Evolutionary conservation across 2,888 invertebrate genomes (phyloP).

Genomic region (Polymixis flavicincta): DNA sequence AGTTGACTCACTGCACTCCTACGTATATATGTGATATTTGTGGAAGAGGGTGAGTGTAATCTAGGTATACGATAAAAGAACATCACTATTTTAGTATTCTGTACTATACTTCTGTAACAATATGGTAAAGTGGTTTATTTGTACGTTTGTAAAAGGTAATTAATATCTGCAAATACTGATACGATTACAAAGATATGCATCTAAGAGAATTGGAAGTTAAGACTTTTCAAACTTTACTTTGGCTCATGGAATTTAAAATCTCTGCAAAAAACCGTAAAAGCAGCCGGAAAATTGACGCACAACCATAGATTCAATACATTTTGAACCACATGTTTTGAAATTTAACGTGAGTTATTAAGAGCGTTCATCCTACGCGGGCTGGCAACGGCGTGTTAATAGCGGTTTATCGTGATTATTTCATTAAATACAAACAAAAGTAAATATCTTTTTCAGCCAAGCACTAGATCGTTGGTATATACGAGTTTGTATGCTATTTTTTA

Average conservation of each 20-base stretch:
- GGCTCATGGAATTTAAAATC: neutral
- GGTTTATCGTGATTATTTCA: no score
- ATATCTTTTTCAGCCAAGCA: no score
- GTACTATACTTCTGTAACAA: neutral
- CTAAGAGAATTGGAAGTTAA: neutral
- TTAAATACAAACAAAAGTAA: no score
- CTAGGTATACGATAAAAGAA: neutral
- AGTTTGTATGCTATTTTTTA: no score
- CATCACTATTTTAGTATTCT: neutral
- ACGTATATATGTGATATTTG: conserved; percentile 76
- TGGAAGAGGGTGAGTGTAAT: conserved; percentile 71
- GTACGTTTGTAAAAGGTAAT: neutral
- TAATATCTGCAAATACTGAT: neutral
- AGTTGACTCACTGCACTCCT: conserved; percentile 64
- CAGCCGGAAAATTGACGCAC: no score
- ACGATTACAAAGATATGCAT: neutral
- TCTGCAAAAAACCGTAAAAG: neutral
- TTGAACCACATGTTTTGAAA: no score
- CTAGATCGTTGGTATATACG: no score
- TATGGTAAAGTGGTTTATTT: neutral
- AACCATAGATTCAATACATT: no score
- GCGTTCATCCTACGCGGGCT: no score
- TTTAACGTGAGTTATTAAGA: no score
- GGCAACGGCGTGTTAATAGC: no score
- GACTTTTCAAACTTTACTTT: neutral